phyloP scores from a whole-genome alignment of 2,888 invertebrate species.

The Lymantria monacha region DNA sequence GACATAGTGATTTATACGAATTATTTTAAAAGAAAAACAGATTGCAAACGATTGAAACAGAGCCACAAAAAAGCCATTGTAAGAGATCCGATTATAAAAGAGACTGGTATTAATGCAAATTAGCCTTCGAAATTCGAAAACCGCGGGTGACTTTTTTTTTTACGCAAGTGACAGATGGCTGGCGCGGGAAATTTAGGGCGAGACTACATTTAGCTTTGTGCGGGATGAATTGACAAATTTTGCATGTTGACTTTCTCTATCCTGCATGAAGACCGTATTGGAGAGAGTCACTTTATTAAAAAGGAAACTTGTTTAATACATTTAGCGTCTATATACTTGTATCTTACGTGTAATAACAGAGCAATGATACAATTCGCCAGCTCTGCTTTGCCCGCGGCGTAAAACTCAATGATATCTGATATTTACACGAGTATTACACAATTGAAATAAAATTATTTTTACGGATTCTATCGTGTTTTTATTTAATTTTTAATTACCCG shows the following conservation, averaged over 20 bases:
- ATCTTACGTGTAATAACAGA: too few species aligned
- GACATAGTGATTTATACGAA: too few species aligned
- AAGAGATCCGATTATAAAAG: slow-evolving; percentile 26
- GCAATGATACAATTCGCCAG: too few species aligned
- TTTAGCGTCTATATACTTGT: too few species aligned
- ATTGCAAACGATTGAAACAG: slow-evolving; percentile 4
- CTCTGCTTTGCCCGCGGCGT: too few species aligned
- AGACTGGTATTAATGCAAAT: slow-evolving; percentile 40
- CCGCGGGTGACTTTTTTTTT: slow-evolving; percentile 25
- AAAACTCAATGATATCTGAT: too few species aligned
- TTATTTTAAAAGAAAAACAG: neutral
- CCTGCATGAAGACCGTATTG: neutral
- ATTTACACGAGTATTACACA: too few species aligned
- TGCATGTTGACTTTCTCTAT: neutral
- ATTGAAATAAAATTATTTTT: too few species aligned
- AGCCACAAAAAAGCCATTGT: slow-evolving; percentile 26
- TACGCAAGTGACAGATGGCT: slow-evolving; percentile 31
- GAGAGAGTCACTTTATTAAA: too few species aligned
- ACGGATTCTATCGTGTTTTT: too few species aligned
- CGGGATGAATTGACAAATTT: slow-evolving; percentile 3
- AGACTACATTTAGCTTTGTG: slow-evolving; percentile 6
- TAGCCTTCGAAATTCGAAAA: slow-evolving; percentile 23
- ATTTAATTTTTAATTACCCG: too few species aligned
- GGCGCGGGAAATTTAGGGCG: slow-evolving; percentile 20
- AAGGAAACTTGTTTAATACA: too few species aligned